These are phyloP conservation scores for Cartodere bifasciata DNA, from an alignment of 2,888 invertebrate genomes.

Conservation along the genomic window DNA sequence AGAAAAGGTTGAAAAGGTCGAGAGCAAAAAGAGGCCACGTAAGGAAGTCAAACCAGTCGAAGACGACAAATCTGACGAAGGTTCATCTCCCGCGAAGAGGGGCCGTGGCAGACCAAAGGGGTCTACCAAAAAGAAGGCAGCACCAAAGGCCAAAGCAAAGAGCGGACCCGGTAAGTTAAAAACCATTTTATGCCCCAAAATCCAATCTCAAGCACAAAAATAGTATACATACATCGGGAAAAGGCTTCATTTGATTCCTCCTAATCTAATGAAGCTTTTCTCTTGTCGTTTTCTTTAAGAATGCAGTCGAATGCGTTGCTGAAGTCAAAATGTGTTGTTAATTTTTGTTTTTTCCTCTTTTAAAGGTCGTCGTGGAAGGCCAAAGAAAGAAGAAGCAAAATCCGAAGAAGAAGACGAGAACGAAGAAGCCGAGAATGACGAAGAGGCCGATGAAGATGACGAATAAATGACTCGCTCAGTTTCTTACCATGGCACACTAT, in stretches of 20 bases:
- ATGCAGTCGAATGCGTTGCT: no score
- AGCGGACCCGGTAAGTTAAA: constrained; percentile 12
- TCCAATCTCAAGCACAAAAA: no score
- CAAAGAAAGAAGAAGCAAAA: constrained; percentile 34
- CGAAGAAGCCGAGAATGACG: constrained; percentile 29
- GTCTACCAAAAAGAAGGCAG: constrained; percentile 36
- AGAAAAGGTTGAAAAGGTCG: constrained; percentile 20
- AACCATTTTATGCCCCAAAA: neutral
- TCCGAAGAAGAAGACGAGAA: constrained; percentile 34
- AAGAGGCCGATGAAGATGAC: constrained; percentile 30
- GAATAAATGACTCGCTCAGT: constrained; percentile 24
- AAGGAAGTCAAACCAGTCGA: constrained; percentile 14
- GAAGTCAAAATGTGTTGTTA: no score
- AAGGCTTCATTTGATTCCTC: no score
- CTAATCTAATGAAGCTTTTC: no score
- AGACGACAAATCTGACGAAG: constrained; percentile 23
- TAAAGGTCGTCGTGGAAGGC: constrained; percentile 34
- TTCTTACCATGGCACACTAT: no score
- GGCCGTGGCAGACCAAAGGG: constrained; percentile 45
- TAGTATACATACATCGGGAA: no score
- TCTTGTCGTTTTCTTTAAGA: no score
- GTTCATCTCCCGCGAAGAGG: constrained; percentile 36
- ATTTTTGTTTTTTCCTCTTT: constrained; percentile 4
- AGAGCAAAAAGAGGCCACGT: constrained; percentile 22
- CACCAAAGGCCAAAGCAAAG: constrained; percentile 33